A percentile compares a stretch with the other conserved stretches of the same genome.
phyloP scores from a whole-genome alignment of 2,888 invertebrate species.

The Acheta domesticus region DNA sequence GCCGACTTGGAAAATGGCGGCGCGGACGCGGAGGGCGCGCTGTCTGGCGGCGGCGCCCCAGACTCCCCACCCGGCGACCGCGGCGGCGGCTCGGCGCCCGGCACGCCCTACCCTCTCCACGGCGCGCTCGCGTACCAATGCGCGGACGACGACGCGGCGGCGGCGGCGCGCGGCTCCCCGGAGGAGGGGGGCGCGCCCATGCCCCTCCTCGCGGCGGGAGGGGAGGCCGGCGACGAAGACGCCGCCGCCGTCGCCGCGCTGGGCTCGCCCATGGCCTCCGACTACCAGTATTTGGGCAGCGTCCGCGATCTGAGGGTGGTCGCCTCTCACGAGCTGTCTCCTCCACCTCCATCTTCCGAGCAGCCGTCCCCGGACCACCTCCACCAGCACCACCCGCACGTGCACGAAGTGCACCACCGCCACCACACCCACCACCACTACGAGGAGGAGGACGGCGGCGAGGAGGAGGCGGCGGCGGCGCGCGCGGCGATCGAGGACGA shows the following conservation, averaged over 20 bases:
- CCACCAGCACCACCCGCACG: background rate
- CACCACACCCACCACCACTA: too few relatives aligned
- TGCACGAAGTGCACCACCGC: background rate
- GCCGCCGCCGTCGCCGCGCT: background rate
- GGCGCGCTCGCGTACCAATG: background rate
- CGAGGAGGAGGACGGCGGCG: too few relatives aligned
- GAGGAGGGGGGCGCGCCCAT: background rate
- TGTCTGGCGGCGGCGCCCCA: background rate
- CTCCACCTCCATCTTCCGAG: background rate
- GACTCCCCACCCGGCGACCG: background rate
- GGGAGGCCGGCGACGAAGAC: background rate
- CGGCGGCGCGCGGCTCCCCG: background rate
- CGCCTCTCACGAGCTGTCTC: background rate
- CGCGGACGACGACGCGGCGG: background rate
- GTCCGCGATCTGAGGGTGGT: constrained; percentile 1
- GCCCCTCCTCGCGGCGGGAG: background rate
- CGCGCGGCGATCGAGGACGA: background rate
- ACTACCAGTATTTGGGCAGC: background rate
- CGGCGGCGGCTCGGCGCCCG: background rate
- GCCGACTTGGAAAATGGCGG: background rate
- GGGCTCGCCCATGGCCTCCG: background rate
- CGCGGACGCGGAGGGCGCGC: background rate
- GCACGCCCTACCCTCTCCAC: constrained; percentile 10
- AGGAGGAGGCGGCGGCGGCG: too few relatives aligned
- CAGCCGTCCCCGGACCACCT: background rate